Conservation (phyloP, 2,797 vertebrate genomes). For the Gadopsis bispinosus region DNA sequence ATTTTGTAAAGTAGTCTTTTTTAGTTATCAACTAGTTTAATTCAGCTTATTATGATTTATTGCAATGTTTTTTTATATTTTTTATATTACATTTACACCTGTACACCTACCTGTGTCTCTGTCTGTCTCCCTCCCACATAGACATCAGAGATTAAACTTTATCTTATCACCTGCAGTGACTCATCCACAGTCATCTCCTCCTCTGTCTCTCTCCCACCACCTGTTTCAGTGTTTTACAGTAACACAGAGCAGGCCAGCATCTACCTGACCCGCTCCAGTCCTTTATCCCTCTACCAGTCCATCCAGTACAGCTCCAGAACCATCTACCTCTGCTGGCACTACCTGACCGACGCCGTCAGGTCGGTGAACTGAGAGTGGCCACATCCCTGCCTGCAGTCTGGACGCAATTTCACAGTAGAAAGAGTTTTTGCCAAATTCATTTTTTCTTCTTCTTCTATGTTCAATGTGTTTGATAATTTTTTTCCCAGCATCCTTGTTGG, state of each 20-base stretch:
- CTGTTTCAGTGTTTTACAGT: constrained; percentile 85
- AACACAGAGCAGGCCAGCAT: constrained; percentile 88
- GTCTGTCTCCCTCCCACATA: background rate
- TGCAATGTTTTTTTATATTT: background rate
- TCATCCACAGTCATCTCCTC: background rate
- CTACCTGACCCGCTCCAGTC: constrained; percentile 88
- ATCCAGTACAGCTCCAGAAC: constrained; percentile 90
- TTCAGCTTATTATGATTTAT: background rate
- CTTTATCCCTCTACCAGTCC: constrained; percentile 87
- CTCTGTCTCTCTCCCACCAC: background rate
- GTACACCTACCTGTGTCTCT: background rate
- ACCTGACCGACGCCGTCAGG: constrained; percentile 91
- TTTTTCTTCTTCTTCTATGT: background rate
- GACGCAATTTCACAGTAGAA: background rate
- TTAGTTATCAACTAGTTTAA: no score
- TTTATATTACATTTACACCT: background rate
- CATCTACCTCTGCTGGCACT: constrained; percentile 91
- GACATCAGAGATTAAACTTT: constrained; percentile 14
- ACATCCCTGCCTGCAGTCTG: background rate
- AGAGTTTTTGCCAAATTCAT: background rate
- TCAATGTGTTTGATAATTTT: background rate
- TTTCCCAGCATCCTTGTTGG: background rate
- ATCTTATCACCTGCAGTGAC: constrained; percentile 12
- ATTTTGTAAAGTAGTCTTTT: no score
- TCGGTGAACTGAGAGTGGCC: constrained; percentile 62